Conservation (phyloP, 2,888 invertebrate species). For the Coenonympha arcania region DNA sequence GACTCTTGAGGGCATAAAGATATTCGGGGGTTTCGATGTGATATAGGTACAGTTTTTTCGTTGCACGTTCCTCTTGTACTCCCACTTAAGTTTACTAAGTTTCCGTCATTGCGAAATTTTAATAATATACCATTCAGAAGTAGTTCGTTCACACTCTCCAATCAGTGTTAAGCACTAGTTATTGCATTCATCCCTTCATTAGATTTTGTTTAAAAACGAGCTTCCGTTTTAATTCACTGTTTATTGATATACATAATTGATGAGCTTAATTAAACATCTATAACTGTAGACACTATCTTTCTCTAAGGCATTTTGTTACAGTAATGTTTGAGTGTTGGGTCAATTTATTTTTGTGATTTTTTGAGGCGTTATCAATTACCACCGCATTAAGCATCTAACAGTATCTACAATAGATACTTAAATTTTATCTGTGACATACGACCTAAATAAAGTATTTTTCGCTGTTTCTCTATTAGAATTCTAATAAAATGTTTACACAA, state of each 20-base stretch:
- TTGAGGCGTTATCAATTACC: no score
- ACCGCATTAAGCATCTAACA: no score
- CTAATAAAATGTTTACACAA: no score
- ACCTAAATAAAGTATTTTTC: no score
- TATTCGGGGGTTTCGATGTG: conserved; percentile 10
- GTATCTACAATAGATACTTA: no score
- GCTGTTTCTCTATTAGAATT: no score
- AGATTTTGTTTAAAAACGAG: conserved; percentile 19
- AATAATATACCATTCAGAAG: conserved; percentile 10
- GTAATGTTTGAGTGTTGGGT: no score
- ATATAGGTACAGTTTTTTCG: conserved; percentile 9
- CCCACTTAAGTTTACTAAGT: conserved; percentile 5
- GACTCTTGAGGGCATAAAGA: not conserved
- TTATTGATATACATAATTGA: not conserved
- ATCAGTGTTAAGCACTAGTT: conserved; percentile 12
- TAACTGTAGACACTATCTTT: not conserved
- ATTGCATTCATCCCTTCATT: conserved; percentile 12
- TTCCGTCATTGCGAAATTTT: conserved; percentile 11
- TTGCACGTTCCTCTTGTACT: conserved; percentile 12
- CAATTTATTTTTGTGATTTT: no score
- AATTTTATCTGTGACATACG: no score
- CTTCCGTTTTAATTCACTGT: conserved; percentile 26
- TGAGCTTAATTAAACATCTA: not conserved
- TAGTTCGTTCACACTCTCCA: conserved; percentile 12
- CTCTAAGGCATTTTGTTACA: no score